Conservation (phyloP, 2,113 vertebrate genomes). For the Oreocharis arfaki region DNA sequence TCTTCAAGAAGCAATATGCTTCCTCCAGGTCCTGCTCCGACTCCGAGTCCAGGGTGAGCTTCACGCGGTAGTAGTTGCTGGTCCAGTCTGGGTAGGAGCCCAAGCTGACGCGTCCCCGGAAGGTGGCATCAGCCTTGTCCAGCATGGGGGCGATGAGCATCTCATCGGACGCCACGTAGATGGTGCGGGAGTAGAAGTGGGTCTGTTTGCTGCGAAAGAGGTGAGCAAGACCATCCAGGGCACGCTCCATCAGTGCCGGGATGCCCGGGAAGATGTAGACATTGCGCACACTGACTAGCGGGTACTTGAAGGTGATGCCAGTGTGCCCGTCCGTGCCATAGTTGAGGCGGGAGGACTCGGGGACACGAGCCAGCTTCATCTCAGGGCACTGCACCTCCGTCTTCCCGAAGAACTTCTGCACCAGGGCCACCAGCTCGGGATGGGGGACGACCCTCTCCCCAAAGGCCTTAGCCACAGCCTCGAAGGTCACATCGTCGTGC, state of each 20-base stretch:
- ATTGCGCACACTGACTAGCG: slow-evolving; percentile 88
- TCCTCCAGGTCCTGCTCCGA: slow-evolving; percentile 77
- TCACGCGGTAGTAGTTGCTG: slow-evolving; percentile 90
- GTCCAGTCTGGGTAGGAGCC: slow-evolving; percentile 95
- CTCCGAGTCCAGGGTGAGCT: slow-evolving; percentile 86
- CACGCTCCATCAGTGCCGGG: slow-evolving; percentile 81
- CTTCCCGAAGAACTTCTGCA: slow-evolving; percentile 74
- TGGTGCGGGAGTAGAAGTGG: slow-evolving; percentile 76
- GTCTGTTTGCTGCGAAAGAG: slow-evolving; percentile 80
- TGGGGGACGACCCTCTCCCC: slow-evolving; percentile 77
- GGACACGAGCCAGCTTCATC: slow-evolving; percentile 86
- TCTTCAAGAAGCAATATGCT: slow-evolving; percentile 73
- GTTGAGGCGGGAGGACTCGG: slow-evolving; percentile 83
- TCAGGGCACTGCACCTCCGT: slow-evolving; percentile 61
- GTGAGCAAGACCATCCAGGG: slow-evolving; percentile 79
- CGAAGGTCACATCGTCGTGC: slow-evolving; percentile 93
- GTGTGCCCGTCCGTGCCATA: slow-evolving; percentile 80
- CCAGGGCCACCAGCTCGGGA: slow-evolving; percentile 80
- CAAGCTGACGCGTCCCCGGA: slow-evolving; percentile 74
- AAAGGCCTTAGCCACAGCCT: slow-evolving; percentile 88
- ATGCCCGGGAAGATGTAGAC: slow-evolving; percentile 94
- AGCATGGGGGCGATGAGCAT: slow-evolving; percentile 73
- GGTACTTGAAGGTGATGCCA: slow-evolving; percentile 76
- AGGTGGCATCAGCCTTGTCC: slow-evolving; percentile 68
- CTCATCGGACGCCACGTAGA: slow-evolving; percentile 84